These are phyloP conservation scores for Philaenus spumarius DNA, from an alignment of 1,140 invertebrate species.

Conservation along the genomic window DNA sequence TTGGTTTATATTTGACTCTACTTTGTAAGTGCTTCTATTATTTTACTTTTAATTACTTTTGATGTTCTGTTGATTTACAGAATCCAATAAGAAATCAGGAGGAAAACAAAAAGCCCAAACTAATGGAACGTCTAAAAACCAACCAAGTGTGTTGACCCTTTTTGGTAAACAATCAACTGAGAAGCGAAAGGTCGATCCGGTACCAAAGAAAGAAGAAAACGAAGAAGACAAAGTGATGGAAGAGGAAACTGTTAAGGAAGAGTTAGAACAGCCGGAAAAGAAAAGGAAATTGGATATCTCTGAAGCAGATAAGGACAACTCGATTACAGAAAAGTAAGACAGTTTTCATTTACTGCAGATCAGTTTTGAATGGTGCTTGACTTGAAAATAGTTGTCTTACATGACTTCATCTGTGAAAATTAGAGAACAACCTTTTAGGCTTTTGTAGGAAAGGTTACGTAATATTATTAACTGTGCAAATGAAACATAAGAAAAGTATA, in stretches of 20 bases:
- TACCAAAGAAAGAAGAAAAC: background rate
- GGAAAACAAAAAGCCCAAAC: background rate
- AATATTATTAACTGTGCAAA: too few species aligned
- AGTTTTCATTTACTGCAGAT: background rate
- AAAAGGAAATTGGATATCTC: background rate
- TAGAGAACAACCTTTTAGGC: too few species aligned
- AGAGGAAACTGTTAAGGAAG: constrained; percentile 3
- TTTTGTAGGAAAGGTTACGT: too few species aligned
- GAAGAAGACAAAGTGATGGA: background rate
- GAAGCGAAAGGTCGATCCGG: background rate
- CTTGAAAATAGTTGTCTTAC: too few species aligned
- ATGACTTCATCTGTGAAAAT: too few species aligned
- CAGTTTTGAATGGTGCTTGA: background rate
- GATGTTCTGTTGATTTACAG: too few species aligned
- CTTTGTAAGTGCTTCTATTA: too few species aligned
- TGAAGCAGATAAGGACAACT: background rate
- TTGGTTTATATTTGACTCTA: too few species aligned
- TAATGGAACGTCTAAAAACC: background rate
- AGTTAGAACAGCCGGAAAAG: background rate
- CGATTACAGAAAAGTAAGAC: background rate
- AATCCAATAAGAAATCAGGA: background rate
- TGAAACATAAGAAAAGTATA: too few species aligned
- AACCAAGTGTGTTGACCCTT: background rate
- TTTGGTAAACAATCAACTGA: background rate
- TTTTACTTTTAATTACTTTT: too few species aligned